Conservation (phyloP, 2,888 invertebrate species). For the Andrena marginata region DNA sequence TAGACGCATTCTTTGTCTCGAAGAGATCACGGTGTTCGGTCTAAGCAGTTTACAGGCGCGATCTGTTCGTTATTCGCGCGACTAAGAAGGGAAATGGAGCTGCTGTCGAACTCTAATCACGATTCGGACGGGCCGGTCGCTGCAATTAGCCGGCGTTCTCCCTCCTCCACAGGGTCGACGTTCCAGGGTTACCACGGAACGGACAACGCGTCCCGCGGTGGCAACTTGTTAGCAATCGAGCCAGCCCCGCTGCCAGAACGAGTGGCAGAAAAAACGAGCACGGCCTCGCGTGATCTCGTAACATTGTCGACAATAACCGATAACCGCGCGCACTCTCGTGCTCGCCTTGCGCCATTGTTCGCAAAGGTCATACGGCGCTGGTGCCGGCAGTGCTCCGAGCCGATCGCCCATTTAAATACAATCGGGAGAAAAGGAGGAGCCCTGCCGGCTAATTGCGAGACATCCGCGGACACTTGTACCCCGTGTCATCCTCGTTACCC, state of each 20-base stretch:
- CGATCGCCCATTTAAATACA: constrained; percentile 55
- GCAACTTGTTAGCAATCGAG: constrained; percentile 30
- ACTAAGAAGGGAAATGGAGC: neutral
- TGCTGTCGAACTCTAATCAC: neutral
- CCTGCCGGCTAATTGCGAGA: constrained; percentile 37
- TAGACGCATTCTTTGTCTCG: constrained; percentile 3
- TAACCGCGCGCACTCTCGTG: constrained; percentile 14
- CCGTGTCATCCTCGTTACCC: constrained; percentile 15
- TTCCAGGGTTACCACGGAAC: constrained; percentile 7
- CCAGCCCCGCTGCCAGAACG: constrained; percentile 3
- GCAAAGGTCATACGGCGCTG: constrained; percentile 43
- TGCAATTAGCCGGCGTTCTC: neutral
- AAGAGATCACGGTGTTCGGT: neutral
- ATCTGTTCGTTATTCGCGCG: neutral
- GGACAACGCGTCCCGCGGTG: constrained; percentile 12
- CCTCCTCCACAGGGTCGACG: neutral
- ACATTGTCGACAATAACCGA: constrained; percentile 30
- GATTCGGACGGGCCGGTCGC: neutral
- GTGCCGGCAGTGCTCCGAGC: constrained; percentile 1
- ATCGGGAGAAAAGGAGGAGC: constrained; percentile 20
- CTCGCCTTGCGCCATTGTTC: constrained; percentile 40
- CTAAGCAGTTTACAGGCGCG: neutral
- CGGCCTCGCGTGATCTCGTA: constrained; percentile 9
- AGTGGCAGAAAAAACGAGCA: constrained; percentile 30
- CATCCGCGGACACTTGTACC: constrained; percentile 19